Conservation (phyloP, 2,797 vertebrate genomes). For the Cyclopterus lumpus region DNA sequence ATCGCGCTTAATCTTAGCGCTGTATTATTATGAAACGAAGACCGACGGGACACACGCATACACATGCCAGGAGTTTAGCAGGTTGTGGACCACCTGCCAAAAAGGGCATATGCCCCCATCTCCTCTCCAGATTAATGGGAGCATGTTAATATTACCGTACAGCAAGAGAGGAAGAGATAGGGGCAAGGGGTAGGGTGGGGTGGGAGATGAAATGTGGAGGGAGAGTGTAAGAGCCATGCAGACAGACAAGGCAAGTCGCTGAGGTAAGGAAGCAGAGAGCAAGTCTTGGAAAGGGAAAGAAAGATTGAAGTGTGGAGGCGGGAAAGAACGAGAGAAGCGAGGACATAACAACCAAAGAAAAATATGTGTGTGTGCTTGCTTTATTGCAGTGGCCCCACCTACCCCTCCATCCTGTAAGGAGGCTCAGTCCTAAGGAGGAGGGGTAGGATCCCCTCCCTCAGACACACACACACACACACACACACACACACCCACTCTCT, state of each 20-base stretch:
- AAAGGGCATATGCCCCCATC: conserved; percentile 83
- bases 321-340: conserved; percentile 70
- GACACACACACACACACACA: conserved; percentile 71
- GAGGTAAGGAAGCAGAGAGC: conserved; percentile 49
- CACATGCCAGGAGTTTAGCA: conserved; percentile 80
- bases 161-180: conserved; percentile 70
- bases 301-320: conserved; percentile 76
- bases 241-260: conserved; percentile 61
- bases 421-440: conserved; percentile 79
- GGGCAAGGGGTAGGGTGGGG: conserved; percentile 51
- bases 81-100: conserved; percentile 85
- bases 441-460: conserved; percentile 81
- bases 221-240: conserved; percentile 57
- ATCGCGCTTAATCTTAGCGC: conserved; percentile 83
- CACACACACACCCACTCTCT: conserved; percentile 70
- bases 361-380: conserved; percentile 76
- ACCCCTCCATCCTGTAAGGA: conserved; percentile 82
- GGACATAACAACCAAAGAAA: conserved; percentile 81
- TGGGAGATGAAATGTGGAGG: conserved; percentile 59
- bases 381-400: conserved; percentile 84
- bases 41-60: conserved; percentile 45
- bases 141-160: conserved; percentile 84
- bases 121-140: conserved; percentile 85
- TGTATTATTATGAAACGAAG: conserved; percentile 80
- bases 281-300: conserved; percentile 68